A percentile compares a stretch with the other conserved stretches of the same genome.
phyloP scores from a whole-genome alignment of 2,888 invertebrate genomes.

The Clunio marinus region DNA sequence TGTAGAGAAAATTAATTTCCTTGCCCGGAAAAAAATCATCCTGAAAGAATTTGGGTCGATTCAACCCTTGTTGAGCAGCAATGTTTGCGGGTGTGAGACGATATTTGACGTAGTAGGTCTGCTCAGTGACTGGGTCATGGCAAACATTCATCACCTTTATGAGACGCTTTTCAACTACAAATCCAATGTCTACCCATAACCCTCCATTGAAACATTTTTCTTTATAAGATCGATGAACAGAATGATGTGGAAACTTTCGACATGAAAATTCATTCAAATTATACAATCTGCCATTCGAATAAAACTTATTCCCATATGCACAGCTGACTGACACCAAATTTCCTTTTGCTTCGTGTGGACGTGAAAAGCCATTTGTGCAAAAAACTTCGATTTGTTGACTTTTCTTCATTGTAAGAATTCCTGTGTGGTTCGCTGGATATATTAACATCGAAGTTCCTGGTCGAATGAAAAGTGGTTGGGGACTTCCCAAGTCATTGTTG shows the following conservation, averaged over 20 bases:
- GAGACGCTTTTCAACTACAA: constrained; percentile 45
- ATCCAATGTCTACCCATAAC: constrained; percentile 49
- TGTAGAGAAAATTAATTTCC: constrained; percentile 47
- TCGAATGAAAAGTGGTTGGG: constrained; percentile 58
- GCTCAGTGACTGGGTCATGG: constrained; percentile 47
- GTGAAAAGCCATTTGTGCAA: constrained; percentile 43
- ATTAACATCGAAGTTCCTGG: constrained; percentile 47
- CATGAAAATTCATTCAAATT: constrained; percentile 46
- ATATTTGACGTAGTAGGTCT: constrained; percentile 41
- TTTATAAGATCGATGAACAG: constrained; percentile 43
- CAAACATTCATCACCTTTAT: constrained; percentile 50
- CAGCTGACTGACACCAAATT: constrained; percentile 16
- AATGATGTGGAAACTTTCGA: constrained; percentile 44
- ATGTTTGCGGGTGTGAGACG: constrained; percentile 50
- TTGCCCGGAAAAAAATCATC: constrained; percentile 48
- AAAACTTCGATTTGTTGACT: constrained; percentile 46
- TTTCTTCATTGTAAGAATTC: constrained; percentile 44
- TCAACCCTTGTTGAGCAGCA: constrained; percentile 49
- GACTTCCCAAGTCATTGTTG: constrained; percentile 54
- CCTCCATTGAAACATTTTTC: constrained; percentile 45
- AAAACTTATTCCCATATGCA: neutral
- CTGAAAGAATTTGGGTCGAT: constrained; percentile 47
- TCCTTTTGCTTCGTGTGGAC: constrained; percentile 39
- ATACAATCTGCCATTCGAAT: constrained; percentile 32
- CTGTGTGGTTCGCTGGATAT: constrained; percentile 44